Conservation (phyloP, 2,113 vertebrate genomes). For the Xenopus laevis region DNA sequence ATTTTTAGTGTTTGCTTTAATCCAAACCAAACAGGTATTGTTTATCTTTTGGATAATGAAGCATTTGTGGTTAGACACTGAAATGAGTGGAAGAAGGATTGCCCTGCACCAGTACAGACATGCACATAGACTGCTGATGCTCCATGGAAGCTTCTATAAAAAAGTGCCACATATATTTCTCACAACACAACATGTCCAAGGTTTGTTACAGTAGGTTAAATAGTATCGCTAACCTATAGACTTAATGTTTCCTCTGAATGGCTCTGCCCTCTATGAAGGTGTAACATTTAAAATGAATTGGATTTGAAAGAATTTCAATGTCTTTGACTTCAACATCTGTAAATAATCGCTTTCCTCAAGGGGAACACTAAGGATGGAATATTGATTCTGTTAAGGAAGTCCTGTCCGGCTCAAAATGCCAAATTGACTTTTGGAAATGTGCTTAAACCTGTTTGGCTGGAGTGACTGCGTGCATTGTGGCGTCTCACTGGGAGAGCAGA, state of each 20-base stretch:
- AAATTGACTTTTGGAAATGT: constrained; percentile 9
- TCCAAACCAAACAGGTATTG: not conserved
- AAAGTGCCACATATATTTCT: not conserved
- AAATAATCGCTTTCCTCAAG: constrained; percentile 26
- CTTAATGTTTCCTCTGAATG: not conserved
- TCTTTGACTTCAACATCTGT: constrained; percentile 17
- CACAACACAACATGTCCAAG: too few species aligned
- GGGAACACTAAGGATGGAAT: constrained; percentile 25
- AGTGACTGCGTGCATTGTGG: not conserved
- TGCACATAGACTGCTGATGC: not conserved
- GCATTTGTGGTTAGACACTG: not conserved
- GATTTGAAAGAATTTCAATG: constrained; percentile 20
- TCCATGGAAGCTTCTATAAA: not conserved
- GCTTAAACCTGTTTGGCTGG: constrained; percentile 25
- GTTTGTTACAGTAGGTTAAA: not conserved
- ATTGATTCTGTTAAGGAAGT: constrained; percentile 32
- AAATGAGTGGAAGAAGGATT: not conserved
- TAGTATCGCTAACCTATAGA: too few species aligned
- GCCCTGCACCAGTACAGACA: not conserved
- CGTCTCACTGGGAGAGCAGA: not conserved
- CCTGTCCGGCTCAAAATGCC: constrained; percentile 1
- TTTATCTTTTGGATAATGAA: constrained; percentile 22
- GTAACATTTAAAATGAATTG: constrained; percentile 12
- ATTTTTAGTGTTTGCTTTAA: not conserved
- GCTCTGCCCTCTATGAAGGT: not conserved